Base-by-base conservation (phyloP, 2,888 invertebrate species). In the Clunio marinus region DNA sequence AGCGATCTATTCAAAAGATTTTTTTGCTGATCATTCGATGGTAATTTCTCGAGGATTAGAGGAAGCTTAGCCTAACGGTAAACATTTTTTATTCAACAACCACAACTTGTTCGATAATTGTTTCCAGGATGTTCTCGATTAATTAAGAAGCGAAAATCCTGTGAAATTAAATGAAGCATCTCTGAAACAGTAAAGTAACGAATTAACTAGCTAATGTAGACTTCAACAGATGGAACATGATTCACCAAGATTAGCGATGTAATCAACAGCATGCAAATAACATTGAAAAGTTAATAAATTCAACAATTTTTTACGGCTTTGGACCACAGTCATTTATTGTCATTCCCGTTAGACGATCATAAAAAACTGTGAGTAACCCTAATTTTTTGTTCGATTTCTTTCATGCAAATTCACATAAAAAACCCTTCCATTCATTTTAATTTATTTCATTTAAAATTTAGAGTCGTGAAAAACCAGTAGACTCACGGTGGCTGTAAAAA, bases 361-460 rank as follows among this genome's bases (percentile, higher is more conserved):
- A 57, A 63, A 45, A 45, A 32, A 63, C 1, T 45, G 24, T 27
- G 32, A n/a, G n/a, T 62, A 62, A 63, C 63, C 63, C 63, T 63
- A 24, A 63, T 20, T 20, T 24, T 45, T 45, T 32, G 27, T 45
- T 60, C 28, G 1, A 10, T 35, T 27, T 17, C 20, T 25, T 46
- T 46, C 45, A 63, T 63, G 63, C 63, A 63, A 63, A 63, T 63
- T 63, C 63, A 63, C 63, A 46, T 25, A 63, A 27, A 63, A 63
- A 63, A 63, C 45, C 27, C 25, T 24, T 63, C 46, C 63, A 63
- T 63, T 63, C 46, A 63, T 63, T 63, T 37, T 63, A 63, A 63
- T 63, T 63, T 63, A 63, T 60, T 62, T 62, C 15, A 32, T 32
- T 41, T 41, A 41, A 51, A 51, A 17, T 51, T 17, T 17, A 4